Conservation (phyloP, 2,888 invertebrate genomes). For the Troilus luridus region DNA sequence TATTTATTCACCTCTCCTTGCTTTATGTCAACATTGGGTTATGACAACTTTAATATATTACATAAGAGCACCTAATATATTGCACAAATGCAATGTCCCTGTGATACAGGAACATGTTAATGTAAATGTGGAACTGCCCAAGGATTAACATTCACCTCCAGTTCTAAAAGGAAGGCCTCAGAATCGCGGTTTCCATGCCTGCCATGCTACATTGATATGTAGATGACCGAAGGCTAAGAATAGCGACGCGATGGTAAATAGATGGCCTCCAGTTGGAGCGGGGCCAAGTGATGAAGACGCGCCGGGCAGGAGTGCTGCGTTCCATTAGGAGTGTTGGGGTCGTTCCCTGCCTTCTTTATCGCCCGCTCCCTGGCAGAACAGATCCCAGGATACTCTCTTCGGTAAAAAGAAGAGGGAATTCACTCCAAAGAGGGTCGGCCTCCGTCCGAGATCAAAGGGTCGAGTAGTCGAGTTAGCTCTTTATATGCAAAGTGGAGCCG, state of each 20-base stretch:
- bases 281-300: not conserved
- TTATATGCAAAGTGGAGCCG: constrained; percentile 6
- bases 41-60: too few species aligned
- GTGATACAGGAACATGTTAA: too few species aligned
- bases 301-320: not conserved
- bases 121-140: not conserved
- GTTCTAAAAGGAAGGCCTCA: not conserved
- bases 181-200: not conserved
- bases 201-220: constrained; percentile 11
- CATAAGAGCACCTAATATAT: too few species aligned
- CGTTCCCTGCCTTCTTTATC: not conserved
- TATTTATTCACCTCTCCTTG: too few species aligned
- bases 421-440: not conserved
- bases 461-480: not conserved
- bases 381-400: not conserved
- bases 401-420: not conserved
- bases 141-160: not conserved
- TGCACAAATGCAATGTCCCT: too few species aligned
- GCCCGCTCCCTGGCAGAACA: not conserved
- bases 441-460: not conserved
- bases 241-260: not conserved
- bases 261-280: not conserved
- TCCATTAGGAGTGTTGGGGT: constrained; percentile 1
- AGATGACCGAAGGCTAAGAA: constrained; percentile 1
- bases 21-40: too few species aligned